Conservation (phyloP, 30 jellyfish, hydroid and myxozoan genomes). For the Pelagia noctiluca region DNA sequence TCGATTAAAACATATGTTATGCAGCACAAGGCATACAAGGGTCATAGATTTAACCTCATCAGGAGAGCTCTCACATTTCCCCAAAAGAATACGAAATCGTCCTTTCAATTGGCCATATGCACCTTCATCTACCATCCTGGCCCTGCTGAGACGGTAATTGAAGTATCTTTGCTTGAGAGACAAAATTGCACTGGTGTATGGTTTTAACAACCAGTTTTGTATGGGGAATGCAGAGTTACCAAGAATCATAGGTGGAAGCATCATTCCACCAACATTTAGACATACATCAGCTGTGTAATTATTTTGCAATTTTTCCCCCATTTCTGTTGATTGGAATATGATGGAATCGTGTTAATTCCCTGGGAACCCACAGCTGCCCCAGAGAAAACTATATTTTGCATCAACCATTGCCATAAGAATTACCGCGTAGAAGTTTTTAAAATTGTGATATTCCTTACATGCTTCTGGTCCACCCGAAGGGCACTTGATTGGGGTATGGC, state of each 20-base stretch:
- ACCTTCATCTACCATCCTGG: constrained; percentile 77
- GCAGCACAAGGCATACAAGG: constrained; percentile 33
- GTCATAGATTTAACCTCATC: background rate
- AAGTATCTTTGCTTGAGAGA: constrained; percentile 46
- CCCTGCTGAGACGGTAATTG: constrained; percentile 60
- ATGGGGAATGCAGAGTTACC: constrained; percentile 74
- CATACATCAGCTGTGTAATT: background rate
- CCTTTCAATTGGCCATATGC: constrained; percentile 78
- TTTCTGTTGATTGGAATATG: constrained; percentile 20
- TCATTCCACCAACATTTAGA: background rate
- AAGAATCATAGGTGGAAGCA: constrained; percentile 31
- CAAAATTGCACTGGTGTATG: constrained; percentile 33
- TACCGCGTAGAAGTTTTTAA: constrained; percentile 9
- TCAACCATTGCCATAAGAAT: constrained; percentile 48
- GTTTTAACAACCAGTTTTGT: constrained; percentile 33
- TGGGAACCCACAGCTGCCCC: constrained; percentile 77
- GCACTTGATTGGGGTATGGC: constrained; percentile 31
- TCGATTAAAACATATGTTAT: background rate
- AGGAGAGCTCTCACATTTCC: constrained; percentile 51
- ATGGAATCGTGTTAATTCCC: constrained; percentile 72
- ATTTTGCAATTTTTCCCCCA: constrained; percentile 1
- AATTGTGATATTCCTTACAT: constrained; percentile 21
- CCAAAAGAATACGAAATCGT: constrained; percentile 53
- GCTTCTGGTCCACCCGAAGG: constrained; percentile 21
- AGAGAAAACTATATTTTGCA: constrained; percentile 30